These are phyloP conservation scores for Zophobas atratus DNA, from an alignment of 1,140 invertebrate genomes.

Conservation along the genomic window DNA sequence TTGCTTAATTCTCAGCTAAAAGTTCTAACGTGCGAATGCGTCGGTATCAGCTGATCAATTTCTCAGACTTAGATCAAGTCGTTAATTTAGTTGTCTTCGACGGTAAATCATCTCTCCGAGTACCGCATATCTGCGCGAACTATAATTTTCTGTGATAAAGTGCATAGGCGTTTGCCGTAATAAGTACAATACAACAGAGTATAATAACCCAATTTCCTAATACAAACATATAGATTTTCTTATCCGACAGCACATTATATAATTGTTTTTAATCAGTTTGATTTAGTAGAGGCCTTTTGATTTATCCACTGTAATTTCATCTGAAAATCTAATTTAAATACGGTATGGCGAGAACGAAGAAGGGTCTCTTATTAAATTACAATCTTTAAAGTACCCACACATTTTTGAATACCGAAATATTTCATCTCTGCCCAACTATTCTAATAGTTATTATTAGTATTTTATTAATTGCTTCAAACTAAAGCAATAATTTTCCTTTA, in stretches of 20 bases:
- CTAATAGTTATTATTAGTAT: neutral
- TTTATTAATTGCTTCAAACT: too few species aligned
- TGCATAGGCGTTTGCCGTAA: conserved; percentile 34
- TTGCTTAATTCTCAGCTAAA: neutral
- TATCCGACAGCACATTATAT: conserved; percentile 35
- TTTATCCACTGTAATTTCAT: conserved; percentile 43
- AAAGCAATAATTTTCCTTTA: too few species aligned
- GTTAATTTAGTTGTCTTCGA: conserved; percentile 37
- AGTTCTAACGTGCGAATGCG: neutral
- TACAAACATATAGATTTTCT: conserved; percentile 38
- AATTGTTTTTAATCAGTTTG: conserved; percentile 43
- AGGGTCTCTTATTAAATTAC: conserved; percentile 41
- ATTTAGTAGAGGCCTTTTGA: conserved; percentile 33
- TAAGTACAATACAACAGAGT: conserved; percentile 33
- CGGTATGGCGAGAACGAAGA: conserved; percentile 39
- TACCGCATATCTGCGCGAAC: conserved; percentile 21
- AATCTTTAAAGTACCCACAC: conserved; percentile 33
- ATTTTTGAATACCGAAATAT: conserved; percentile 29
- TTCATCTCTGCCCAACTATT: conserved; percentile 7
- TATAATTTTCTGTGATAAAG: conserved; percentile 38
- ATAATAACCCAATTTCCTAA: conserved; percentile 41
- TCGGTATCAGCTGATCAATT: conserved; percentile 23
- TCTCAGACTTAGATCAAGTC: conserved; percentile 22
- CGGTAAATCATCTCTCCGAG: conserved; percentile 28
- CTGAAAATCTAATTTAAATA: conserved; percentile 43